Conservation (phyloP, 2,888 invertebrate genomes). For the Nomada hirtipes region DNA sequence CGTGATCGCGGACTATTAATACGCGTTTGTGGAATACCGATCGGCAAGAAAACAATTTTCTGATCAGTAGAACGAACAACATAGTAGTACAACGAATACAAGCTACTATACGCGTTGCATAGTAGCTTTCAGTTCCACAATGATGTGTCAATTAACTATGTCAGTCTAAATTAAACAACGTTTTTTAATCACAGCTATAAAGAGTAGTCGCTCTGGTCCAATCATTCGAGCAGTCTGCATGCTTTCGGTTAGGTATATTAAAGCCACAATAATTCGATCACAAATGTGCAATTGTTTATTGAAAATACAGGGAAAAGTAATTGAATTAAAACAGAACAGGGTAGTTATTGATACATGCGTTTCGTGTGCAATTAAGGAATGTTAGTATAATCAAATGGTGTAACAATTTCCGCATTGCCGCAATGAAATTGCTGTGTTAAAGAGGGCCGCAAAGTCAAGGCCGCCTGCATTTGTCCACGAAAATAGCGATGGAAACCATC, state of each 20-base stretch:
- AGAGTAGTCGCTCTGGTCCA: too few species aligned
- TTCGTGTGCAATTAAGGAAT: too few species aligned
- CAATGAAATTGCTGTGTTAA: constrained; percentile 2
- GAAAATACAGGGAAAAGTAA: too few species aligned
- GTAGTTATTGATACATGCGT: too few species aligned
- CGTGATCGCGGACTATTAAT: constrained; percentile 65
- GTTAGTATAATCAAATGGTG: not conserved
- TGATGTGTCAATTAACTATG: not conserved
- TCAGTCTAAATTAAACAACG: too few species aligned
- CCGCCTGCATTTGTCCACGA: constrained; percentile 37
- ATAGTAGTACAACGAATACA: not conserved
- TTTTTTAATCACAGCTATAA: too few species aligned
- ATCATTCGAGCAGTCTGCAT: too few species aligned
- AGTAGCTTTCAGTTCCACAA: not conserved
- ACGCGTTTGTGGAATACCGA: constrained; percentile 47
- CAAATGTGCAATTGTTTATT: too few species aligned
- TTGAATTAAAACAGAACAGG: too few species aligned
- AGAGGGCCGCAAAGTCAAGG: constrained; percentile 61
- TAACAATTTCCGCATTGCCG: not conserved
- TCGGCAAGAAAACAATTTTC: constrained; percentile 29
- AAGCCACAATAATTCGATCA: too few species aligned
- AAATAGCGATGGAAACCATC: constrained; percentile 41
- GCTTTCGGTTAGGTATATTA: too few species aligned
- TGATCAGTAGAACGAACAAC: constrained; percentile 17
- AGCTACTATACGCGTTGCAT: not conserved